Evolutionary conservation across 2,113 vertebrate species (phyloP).

Genomic region (Progne subis): DNA sequence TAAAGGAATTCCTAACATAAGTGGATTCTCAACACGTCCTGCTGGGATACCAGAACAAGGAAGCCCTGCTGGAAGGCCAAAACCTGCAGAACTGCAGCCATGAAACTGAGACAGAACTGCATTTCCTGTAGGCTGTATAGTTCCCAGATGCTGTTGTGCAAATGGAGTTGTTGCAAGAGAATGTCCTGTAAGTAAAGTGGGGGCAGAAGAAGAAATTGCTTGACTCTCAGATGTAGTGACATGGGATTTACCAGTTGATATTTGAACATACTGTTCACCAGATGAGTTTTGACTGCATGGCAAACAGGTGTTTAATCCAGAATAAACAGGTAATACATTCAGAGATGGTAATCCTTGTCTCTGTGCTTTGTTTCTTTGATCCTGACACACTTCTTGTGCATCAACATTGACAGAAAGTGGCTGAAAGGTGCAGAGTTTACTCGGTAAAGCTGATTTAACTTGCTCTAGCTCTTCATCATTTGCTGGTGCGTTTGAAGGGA

Average conservation of each 20-base stretch:
- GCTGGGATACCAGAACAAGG: slow-evolving; percentile 41
- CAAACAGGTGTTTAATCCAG: slow-evolving; percentile 52
- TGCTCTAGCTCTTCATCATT: background rate
- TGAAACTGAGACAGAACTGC: slow-evolving; percentile 69
- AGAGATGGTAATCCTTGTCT: background rate
- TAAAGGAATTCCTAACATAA: slow-evolving; percentile 65
- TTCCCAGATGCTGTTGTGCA: slow-evolving; percentile 76
- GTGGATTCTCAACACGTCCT: slow-evolving; percentile 65
- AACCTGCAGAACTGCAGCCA: slow-evolving; percentile 60
- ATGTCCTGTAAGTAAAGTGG: slow-evolving; percentile 67
- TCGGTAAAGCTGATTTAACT: background rate
- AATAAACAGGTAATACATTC: background rate
- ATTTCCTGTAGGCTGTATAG: slow-evolving; percentile 35
- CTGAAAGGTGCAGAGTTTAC: background rate
- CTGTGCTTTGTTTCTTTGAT: background rate
- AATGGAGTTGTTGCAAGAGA: slow-evolving; percentile 71
- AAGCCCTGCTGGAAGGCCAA: slow-evolving; percentile 60
- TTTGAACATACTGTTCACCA: slow-evolving; percentile 56
- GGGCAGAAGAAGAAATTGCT: slow-evolving; percentile 56
- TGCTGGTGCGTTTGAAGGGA: background rate
- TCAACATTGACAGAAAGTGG: background rate
- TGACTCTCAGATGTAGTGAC: slow-evolving; percentile 36
- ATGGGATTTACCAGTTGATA: slow-evolving; percentile 65
- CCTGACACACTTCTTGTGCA: background rate
- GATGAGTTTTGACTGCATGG: slow-evolving; percentile 34